Conservation (phyloP, 2,797 vertebrate species). For the Protonibea diacanthus region DNA sequence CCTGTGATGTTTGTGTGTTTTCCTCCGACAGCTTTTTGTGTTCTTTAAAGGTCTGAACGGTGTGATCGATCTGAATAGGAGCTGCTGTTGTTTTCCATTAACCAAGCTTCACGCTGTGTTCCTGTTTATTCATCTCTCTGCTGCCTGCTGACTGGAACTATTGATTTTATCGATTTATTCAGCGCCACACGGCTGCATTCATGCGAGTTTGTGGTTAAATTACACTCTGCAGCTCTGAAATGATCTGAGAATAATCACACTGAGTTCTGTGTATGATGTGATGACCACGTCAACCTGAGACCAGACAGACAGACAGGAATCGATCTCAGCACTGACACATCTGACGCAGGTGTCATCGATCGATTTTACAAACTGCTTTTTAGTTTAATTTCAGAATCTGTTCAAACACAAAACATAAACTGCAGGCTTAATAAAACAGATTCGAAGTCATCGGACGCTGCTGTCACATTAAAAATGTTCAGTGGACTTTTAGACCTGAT, state of each 20-base stretch:
- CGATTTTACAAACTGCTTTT: no score
- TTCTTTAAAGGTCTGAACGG: not conserved
- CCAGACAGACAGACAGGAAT: not conserved
- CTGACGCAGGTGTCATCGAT: no score
- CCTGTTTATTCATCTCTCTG: conserved; percentile 14
- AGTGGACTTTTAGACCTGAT: no score
- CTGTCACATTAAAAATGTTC: no score
- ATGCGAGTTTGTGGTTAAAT: not conserved
- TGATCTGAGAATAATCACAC: not conserved
- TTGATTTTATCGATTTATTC: conserved; percentile 23
- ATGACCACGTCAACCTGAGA: not conserved
- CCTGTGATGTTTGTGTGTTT: not conserved
- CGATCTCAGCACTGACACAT: not conserved
- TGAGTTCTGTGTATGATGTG: not conserved
- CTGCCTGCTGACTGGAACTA: conserved; percentile 25
- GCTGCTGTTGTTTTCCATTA: not conserved
- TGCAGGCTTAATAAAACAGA: no score
- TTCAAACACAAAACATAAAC: no score
- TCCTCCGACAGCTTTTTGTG: not conserved
- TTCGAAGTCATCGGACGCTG: no score
- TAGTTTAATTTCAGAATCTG: no score
- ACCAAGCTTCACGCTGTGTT: no score
- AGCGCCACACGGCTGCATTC: not conserved
- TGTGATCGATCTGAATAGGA: conserved; percentile 5
- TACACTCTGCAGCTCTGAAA: not conserved